Evolutionary conservation across 2,797 vertebrate genomes (phyloP).

Genomic region (Trichosurus vulpecula): DNA sequence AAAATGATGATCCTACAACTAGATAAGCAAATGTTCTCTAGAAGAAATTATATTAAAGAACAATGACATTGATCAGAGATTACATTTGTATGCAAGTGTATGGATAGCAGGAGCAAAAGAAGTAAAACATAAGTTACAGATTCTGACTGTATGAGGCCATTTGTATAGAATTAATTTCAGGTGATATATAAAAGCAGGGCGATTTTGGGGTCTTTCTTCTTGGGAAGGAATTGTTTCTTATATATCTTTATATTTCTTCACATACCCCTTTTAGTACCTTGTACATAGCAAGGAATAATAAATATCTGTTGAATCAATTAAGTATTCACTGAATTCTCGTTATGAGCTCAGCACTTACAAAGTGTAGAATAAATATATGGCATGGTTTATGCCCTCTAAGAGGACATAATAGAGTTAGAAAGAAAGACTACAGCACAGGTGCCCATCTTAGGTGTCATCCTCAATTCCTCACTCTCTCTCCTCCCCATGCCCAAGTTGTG

Average conservation of each 20-base stretch:
- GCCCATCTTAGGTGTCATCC: not conserved
- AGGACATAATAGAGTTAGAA: not conserved
- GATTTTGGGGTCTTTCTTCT: not conserved
- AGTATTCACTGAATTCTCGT: not conserved
- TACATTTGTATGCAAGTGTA: conserved; percentile 27
- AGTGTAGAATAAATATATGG: not conserved
- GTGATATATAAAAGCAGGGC: conserved; percentile 35
- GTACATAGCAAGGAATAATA: not conserved
- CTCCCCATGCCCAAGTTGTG: not conserved
- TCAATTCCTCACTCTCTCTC: not conserved
- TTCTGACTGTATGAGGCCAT: conserved; percentile 3
- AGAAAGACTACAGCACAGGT: not conserved
- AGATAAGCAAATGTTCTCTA: conserved; percentile 52
- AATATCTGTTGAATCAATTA: not conserved
- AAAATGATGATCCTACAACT: conserved; percentile 53
- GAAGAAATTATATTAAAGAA: conserved; percentile 52
- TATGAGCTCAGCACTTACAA: not conserved
- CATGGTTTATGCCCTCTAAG: not conserved
- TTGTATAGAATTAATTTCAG: conserved; percentile 30
- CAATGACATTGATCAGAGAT: conserved; percentile 48
- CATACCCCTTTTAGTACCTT: not conserved
- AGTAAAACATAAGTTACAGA: not conserved
- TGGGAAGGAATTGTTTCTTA: not conserved
- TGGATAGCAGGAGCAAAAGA: conserved; percentile 26
- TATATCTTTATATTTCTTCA: not conserved